A percentile compares a stretch with the other conserved stretches of the same genome.
These are phyloP conservation scores for Bostrychus sinensis DNA, from an alignment of 2,113 vertebrate species.

Conservation along the genomic window DNA sequence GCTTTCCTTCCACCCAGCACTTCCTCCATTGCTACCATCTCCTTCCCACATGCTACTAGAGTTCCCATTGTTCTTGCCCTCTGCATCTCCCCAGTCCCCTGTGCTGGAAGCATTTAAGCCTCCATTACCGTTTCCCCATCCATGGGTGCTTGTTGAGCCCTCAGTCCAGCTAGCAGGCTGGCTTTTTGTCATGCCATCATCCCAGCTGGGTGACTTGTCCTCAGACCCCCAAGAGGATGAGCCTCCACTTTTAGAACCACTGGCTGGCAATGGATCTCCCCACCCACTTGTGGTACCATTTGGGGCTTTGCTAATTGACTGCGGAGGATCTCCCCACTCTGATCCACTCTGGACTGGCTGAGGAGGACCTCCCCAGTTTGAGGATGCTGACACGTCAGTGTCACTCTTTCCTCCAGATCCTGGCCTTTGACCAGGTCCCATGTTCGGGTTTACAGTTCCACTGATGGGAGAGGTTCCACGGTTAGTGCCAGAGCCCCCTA, in stretches of 20 bases:
- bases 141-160: constrained; percentile 85
- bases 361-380: constrained; percentile 88
- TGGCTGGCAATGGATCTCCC: constrained; percentile 84
- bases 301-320: constrained; percentile 82
- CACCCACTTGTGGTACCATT: constrained; percentile 85
- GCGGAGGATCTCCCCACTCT: constrained; percentile 86
- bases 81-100: constrained; percentile 76
- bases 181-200: constrained; percentile 85
- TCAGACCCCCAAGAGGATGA: constrained; percentile 89
- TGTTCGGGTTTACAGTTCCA: constrained; percentile 61
- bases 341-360: constrained; percentile 72
- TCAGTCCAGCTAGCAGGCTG: constrained; percentile 91
- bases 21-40: constrained; percentile 77
- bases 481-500: constrained; percentile 78
- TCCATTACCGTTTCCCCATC: constrained; percentile 88
- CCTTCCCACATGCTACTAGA: constrained; percentile 85
- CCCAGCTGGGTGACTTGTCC: constrained; percentile 91
- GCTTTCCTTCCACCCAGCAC: constrained; percentile 84
- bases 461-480: constrained; percentile 57
- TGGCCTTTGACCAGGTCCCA: constrained; percentile 81
- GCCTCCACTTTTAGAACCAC: constrained; percentile 85
- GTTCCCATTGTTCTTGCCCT: constrained; percentile 74
- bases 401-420: constrained; percentile 90
- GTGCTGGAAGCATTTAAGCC: constrained; percentile 65
- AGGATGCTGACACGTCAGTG: constrained; percentile 87